Evolutionary conservation across 2,888 invertebrate species (phyloP).

Genomic region (Notodonta ziczac): DNA sequence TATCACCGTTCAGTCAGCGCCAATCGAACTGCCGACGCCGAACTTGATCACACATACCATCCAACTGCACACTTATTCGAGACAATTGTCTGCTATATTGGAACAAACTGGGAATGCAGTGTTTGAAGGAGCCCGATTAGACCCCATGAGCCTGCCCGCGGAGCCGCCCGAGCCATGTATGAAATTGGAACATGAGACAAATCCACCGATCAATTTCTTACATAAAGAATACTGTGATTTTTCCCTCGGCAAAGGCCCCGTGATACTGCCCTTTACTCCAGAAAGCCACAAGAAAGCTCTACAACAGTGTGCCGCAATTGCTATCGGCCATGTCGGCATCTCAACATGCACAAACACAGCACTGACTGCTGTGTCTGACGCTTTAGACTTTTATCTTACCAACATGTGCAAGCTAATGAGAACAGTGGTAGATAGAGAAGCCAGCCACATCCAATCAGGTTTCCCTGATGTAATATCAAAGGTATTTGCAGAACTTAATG

Average conservation of each 20-base stretch:
- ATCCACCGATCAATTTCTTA: slow-evolving; percentile 70
- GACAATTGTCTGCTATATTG: slow-evolving; percentile 65
- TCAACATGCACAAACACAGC: slow-evolving; percentile 70
- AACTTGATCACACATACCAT: slow-evolving; percentile 79
- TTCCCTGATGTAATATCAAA: slow-evolving; percentile 78
- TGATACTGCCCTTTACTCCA: slow-evolving; percentile 72
- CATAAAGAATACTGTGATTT: slow-evolving; percentile 76
- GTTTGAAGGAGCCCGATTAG: slow-evolving; percentile 64
- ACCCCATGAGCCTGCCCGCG: slow-evolving; percentile 62
- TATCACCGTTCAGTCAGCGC: slow-evolving; percentile 74
- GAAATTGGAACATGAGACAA: slow-evolving; percentile 62
- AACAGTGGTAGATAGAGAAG: slow-evolving; percentile 72
- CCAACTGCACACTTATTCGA: slow-evolving; percentile 68
- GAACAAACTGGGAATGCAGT: slow-evolving; percentile 68
- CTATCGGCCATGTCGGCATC: slow-evolving; percentile 73
- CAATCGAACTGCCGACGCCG: slow-evolving; percentile 72
- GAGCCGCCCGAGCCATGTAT: slow-evolving; percentile 65
- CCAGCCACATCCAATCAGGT: slow-evolving; percentile 69
- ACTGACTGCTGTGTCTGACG: slow-evolving; percentile 68
- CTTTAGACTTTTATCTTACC: slow-evolving; percentile 69
- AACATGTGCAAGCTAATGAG: slow-evolving; percentile 76
- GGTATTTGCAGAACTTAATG: slow-evolving; percentile 73
- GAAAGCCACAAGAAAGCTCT: slow-evolving; percentile 76
- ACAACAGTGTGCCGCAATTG: slow-evolving; percentile 74
- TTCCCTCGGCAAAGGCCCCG: slow-evolving; percentile 71